Evolutionary conservation across 2,888 invertebrate species (phyloP), one percentile per base, ranked within the genome.

Genomic region (Drosophila formosana): DNA sequence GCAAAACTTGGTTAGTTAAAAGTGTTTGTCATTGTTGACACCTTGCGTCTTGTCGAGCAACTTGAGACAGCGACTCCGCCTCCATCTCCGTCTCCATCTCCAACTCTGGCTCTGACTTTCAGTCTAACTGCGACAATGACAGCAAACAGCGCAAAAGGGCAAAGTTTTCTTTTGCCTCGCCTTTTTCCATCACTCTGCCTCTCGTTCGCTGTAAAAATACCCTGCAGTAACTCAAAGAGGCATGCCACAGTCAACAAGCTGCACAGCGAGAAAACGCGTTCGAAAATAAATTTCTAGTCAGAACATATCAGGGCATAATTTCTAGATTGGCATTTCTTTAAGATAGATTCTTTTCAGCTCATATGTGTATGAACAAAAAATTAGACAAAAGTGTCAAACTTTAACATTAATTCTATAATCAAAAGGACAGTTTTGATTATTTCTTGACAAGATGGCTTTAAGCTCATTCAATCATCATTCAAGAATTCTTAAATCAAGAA

Each of bases 1-100:
- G 53, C 60, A 58, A 70, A 82, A 84, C 80, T 85, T 88, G 85
- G 76, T 88, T 85, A 85, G 82, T 88, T 84, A 88, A 86, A 88
- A 86, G 88, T 88, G 85, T 86, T 86, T 85, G 83, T 88, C 88
- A 85, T 81, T 88, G 85, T 81, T 85, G 85, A 86, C 88, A 85
- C 88, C 88, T 88, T 88, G 79, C 85, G 81, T 86, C 83, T 80
- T 81, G 77, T 53, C 73, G 75, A 26, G 66, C 57, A 86, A 86
- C 83, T 83, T 75, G 75, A 82, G 71, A 77, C 63, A 34, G 49
- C 47, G 34, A 45, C 56, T 46, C 9, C 26, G 32, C 32, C 28
- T 53, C 30, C 53, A 6, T 30, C 28, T 28, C 41, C 39, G 3
- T 43, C 9, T 56, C 5, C 25, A 5, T 1, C 32, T 25, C 25